phyloP scores from a whole-genome alignment of 2,888 invertebrate genomes.

The Melikaiella ostensackeni region DNA sequence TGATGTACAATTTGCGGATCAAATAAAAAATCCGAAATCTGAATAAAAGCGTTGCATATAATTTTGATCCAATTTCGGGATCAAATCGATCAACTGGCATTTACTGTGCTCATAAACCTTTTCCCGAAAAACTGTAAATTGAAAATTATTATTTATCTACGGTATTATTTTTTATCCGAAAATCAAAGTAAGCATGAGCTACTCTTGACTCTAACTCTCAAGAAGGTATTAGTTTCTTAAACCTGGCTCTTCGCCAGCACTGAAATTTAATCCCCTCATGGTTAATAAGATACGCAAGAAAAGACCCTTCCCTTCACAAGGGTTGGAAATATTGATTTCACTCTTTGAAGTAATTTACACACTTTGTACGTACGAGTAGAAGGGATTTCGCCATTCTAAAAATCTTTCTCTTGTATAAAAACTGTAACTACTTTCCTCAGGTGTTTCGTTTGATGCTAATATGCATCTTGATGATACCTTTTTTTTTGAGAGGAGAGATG shows the following conservation, averaged over 20 bases:
- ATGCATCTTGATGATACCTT: constrained; percentile 1
- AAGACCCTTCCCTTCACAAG: constrained; percentile 25
- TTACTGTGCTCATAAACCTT: too few species aligned
- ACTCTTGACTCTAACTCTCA: constrained; percentile 13
- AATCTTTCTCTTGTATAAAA: not conserved
- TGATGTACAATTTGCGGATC: too few species aligned
- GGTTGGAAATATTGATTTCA: constrained; percentile 37
- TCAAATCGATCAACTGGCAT: too few species aligned
- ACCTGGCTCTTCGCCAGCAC: constrained; percentile 27
- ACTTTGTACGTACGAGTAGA: not conserved
- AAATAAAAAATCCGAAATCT: too few species aligned
- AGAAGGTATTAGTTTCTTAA: constrained; percentile 36
- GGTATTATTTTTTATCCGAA: constrained; percentile 25
- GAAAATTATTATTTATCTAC: not conserved
- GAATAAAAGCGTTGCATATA: too few species aligned
- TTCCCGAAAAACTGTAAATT: not conserved
- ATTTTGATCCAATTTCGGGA: too few species aligned
- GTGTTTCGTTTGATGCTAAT: not conserved
- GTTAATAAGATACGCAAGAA: constrained; percentile 36
- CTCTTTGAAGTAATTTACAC: constrained; percentile 16
- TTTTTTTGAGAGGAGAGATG: constrained; percentile 28
- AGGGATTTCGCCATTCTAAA: not conserved
- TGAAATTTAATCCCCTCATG: constrained; percentile 30
- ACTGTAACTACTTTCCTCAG: not conserved
- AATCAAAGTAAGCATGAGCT: constrained; percentile 13